A percentile compares a stretch with the other conserved stretches of the same genome.
Evolutionary conservation across 2,797 vertebrate genomes (phyloP).

Genomic region (Pyrrhura leucotis): DNA sequence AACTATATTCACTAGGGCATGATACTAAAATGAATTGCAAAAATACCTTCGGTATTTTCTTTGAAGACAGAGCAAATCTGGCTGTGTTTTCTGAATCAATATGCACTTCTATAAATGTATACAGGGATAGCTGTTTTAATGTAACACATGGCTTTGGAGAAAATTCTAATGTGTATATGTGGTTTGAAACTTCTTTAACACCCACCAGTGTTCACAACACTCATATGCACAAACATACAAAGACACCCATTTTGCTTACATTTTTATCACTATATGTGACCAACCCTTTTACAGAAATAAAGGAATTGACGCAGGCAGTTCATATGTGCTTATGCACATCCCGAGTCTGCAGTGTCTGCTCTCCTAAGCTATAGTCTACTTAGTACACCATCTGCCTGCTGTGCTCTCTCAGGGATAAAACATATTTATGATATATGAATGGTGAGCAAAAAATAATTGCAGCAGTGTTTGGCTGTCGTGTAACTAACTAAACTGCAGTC

Average conservation of each 20-base stretch:
- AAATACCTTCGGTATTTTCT: neutral
- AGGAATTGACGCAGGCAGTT: neutral
- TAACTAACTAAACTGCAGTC: neutral
- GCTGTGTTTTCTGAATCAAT: neutral
- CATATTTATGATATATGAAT: neutral
- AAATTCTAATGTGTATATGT: fast-evolving
- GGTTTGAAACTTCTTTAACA: neutral
- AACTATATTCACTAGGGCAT: neutral
- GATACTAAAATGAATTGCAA: neutral
- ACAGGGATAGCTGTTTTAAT: neutral
- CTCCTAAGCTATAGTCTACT: neutral
- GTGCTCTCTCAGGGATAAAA: neutral
- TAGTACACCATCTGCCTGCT: neutral
- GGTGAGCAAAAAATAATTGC: neutral
- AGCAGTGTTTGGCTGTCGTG: neutral
- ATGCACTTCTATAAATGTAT: neutral
- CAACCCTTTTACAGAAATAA: neutral
- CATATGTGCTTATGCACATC: neutral
- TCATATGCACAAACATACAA: neutral
- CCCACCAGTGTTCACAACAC: neutral
- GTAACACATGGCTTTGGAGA: neutral
- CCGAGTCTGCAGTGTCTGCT: neutral
- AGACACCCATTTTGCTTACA: neutral
- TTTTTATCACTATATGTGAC: neutral
- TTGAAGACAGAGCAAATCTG: neutral